A percentile compares a stretch with the other conserved stretches of the same genome.
Evolutionary conservation across 1,140 invertebrate species (phyloP).

Genomic region (Drosophila pectinifera): DNA sequence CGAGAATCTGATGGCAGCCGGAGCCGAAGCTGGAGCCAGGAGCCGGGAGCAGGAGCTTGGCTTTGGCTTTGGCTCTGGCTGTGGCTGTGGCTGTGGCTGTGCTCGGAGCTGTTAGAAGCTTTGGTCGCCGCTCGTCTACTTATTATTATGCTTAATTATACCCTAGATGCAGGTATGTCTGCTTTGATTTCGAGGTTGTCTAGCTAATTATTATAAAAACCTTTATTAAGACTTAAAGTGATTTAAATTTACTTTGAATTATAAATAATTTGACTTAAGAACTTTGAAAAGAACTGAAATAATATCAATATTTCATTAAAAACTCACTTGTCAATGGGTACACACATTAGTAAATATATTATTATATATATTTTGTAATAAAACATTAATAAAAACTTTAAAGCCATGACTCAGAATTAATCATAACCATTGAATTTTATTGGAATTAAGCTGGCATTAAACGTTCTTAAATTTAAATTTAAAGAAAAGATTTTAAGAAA

Average conservation of each 20-base stretch:
- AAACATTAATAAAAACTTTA: too few relatives aligned
- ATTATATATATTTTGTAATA: too few relatives aligned
- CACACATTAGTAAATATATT: too few relatives aligned
- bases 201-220: background rate
- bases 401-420: too few relatives aligned
- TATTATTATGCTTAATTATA: constrained; percentile 80
- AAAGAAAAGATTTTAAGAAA: too few relatives aligned
- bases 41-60: constrained; percentile 17
- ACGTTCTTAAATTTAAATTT: too few relatives aligned
- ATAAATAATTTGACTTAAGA: background rate
- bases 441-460: too few relatives aligned
- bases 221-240: too few relatives aligned
- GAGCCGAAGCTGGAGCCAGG: constrained; percentile 17
- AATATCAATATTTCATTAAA: background rate
- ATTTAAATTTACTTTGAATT: too few relatives aligned
- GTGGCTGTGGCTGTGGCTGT: constrained; percentile 20
- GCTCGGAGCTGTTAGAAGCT: constrained; percentile 48
- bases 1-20: constrained; percentile 8
- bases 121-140: constrained; percentile 62
- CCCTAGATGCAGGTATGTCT: constrained; percentile 15
- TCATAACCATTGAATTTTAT: too few relatives aligned
- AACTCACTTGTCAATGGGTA: too few relatives aligned
- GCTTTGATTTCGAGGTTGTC: background rate
- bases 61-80: constrained; percentile 23
- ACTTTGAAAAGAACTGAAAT: background rate